Percentiles rank a stretch among this genome's conserved stretches.
phyloP scores from a whole-genome alignment of 1,140 invertebrate species.

The Artemia franciscana region DNA sequence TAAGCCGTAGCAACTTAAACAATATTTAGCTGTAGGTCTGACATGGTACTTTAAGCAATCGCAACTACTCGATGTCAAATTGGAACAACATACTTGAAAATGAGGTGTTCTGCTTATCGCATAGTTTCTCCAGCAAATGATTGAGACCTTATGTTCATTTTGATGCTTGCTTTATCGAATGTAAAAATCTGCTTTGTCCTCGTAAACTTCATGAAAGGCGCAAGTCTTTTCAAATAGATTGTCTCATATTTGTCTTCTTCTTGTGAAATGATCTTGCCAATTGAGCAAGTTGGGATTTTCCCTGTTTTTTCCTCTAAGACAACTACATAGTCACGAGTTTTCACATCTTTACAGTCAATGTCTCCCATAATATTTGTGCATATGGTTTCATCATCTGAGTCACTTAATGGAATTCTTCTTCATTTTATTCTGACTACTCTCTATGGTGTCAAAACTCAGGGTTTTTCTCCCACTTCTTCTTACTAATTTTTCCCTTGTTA shows the following conservation, averaged over 20 bases:
- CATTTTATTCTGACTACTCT: not conserved
- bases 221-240: not conserved
- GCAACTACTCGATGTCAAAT: not conserved
- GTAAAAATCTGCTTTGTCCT: not conserved
- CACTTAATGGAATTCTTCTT: not conserved
- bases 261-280: not conserved
- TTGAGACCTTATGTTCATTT: not conserved
- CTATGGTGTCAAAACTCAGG: no score
- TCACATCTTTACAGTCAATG: not conserved
- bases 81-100: not conserved
- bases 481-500: no score
- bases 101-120: not conserved
- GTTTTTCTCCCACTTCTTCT: not conserved
- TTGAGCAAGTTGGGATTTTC: not conserved
- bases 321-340: not conserved
- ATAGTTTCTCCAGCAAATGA: not conserved
- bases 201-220: not conserved
- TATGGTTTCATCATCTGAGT: not conserved
- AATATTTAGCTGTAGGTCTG: not conserved
- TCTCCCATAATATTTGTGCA: not conserved
- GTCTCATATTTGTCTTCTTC: not conserved
- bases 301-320: not conserved
- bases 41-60: not conserved
- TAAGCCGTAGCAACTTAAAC: not conserved
- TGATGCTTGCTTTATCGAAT: not conserved